A percentile compares a stretch with the other conserved stretches of the same genome.
Evolutionary conservation across 2,888 invertebrate genomes (phyloP).

Genomic region (Scrobipalpa costella): DNA sequence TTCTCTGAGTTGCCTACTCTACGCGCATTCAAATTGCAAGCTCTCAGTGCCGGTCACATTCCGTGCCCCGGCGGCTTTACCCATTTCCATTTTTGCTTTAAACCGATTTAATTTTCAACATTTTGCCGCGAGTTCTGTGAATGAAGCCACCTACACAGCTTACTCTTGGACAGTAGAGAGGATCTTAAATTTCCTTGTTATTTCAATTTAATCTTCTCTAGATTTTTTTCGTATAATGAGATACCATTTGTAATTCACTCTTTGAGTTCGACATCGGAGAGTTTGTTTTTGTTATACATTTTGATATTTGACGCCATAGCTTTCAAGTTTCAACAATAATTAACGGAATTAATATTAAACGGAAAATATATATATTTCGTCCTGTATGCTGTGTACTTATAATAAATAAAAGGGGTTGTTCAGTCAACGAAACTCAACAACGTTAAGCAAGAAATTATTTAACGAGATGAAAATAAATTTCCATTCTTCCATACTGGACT

Average conservation of each 20-base stretch:
- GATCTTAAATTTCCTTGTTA: background rate
- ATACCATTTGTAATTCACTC: background rate
- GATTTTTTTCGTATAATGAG: background rate
- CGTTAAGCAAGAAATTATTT: too few species aligned
- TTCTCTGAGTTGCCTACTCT: too few species aligned
- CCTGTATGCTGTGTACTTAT: too few species aligned
- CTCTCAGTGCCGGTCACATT: background rate
- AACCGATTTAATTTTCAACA: conserved; percentile 2
- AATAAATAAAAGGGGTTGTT: too few species aligned
- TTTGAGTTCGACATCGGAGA: background rate
- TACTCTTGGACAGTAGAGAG: background rate
- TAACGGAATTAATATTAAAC: too few species aligned
- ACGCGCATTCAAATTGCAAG: background rate
- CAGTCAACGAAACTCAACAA: too few species aligned
- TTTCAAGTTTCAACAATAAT: too few species aligned
- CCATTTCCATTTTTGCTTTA: conserved; percentile 8
- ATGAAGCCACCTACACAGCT: conserved; percentile 2
- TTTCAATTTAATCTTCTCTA: background rate
- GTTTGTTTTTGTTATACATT: too few species aligned
- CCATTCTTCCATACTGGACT: too few species aligned
- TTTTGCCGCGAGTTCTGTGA: conserved; percentile 1
- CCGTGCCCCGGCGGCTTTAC: background rate
- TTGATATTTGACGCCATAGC: too few species aligned
- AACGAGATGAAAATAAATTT: too few species aligned
- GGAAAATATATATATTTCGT: too few species aligned